Conservation (phyloP, 2,797 vertebrate species). For the Argya squamiceps region DNA sequence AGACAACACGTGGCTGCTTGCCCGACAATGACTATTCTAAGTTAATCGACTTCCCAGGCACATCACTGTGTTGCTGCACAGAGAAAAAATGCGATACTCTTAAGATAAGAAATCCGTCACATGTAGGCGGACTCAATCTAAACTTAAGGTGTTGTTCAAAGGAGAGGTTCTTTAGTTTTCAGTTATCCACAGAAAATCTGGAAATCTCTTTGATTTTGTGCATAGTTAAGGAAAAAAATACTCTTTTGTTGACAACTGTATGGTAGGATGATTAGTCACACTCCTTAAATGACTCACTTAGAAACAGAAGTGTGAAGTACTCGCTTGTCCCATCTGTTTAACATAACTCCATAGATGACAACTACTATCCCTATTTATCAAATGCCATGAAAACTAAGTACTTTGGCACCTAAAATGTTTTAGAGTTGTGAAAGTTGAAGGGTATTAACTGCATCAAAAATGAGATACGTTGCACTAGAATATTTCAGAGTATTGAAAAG, state of each 20-base stretch:
- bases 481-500: background rate
- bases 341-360: background rate
- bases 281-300: conserved; percentile 40
- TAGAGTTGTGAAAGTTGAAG: background rate
- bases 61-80: background rate
- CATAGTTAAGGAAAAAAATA: background rate
- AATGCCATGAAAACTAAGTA: background rate
- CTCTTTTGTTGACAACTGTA: conserved; percentile 49
- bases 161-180: background rate
- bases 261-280: conserved; percentile 36
- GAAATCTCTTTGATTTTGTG: background rate
- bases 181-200: background rate
- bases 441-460: background rate
- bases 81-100: background rate
- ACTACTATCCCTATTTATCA: background rate
- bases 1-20: accelerated
- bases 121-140: background rate
- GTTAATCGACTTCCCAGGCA: background rate
- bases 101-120: background rate
- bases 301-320: conserved; percentile 40
- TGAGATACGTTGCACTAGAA: background rate
- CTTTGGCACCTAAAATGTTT: background rate
- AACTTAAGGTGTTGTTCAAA: background rate
- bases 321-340: conserved; percentile 20
- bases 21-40: accelerated